phyloP scores from a whole-genome alignment of 1,140 invertebrate genomes.

The Drosophila kanapiae region DNA sequence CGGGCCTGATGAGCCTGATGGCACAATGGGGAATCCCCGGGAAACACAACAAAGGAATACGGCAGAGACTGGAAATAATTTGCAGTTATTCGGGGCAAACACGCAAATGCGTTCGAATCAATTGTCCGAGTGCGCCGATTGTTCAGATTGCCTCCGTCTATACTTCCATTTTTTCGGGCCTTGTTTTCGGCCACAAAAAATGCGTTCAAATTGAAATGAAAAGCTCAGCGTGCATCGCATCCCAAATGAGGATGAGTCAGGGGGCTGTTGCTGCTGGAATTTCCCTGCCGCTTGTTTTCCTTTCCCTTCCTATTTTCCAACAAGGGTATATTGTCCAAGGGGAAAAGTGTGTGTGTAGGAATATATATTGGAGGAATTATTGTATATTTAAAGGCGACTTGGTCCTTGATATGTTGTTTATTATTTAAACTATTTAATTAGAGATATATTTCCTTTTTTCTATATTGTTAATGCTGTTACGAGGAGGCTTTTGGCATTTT shows the following conservation, averaged over 20 bases:
- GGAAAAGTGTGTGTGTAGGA: too few species aligned
- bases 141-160: conserved; percentile 54
- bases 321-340: background rate
- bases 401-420: too few species aligned
- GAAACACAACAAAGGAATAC: conserved; percentile 21
- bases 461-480: too few species aligned
- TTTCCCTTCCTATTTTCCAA: background rate
- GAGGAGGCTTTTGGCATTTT: background rate
- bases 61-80: conserved; percentile 63
- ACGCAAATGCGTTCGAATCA: conserved; percentile 85
- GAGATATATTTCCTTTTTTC: too few species aligned
- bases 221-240: conserved; percentile 79
- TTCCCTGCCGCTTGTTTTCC: conserved; percentile 6
- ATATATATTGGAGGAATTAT: too few species aligned
- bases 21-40: conserved; percentile 55
- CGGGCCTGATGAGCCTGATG: conserved; percentile 33
- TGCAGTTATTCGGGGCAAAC: conserved; percentile 78
- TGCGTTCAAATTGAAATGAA: conserved; percentile 80
- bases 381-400: too few species aligned
- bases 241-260: conserved; percentile 64
- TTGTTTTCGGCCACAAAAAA: conserved; percentile 51
- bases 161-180: background rate
- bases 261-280: conserved; percentile 1
- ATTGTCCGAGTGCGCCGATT: conserved; percentile 80
- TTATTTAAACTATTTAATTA: too few species aligned